Base-by-base conservation (phyloP, 37 sponge, comb jelly and placozoan species). In the Spongilla lacustris region DNA sequence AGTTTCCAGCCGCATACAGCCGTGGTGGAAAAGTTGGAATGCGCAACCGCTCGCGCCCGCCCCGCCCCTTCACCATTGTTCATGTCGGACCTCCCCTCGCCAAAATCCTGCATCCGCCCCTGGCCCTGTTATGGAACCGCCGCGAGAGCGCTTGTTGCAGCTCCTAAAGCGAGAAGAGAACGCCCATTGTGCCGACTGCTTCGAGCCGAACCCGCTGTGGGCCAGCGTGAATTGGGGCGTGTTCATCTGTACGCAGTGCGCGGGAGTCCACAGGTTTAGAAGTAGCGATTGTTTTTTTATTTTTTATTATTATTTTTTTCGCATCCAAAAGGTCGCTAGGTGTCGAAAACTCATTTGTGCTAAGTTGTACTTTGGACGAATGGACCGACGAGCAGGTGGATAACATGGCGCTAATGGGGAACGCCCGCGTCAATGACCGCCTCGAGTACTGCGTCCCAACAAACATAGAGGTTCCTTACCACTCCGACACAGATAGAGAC, bases 171-270 rank as follows among this genome's bases (percentile, higher is more conserved):
- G 26, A 2, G 90, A 91, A 27, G 96, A 84, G 49, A 95, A 95
- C 72, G 25, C 36, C 2, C 36, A 12, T 24, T 95, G 96, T 31
- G 96, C 96, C 0, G 96, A 95, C 68, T 95, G 96, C 91, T 82
- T 24, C 50, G 96, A 95, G 76, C 88, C 91, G 3, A 79, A 77
- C 33, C 96, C 96, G 14, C 87, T 88, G 14, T 95, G 96, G 96
- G 96, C 91, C 67, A 92, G 93, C 79, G 84, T 89, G 21, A 95
- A 92, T 76, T 77, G 87, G 79, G 96, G 96, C 6, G 81, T 75
- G 9, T 88, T 95, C 88, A 87, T 95, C 50, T 95, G 96, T 77
- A 89, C 91, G 0, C 93, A 95, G 41, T 95, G 96, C 78, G 96
- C 96, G 12, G 93, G 96, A 49, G 96, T 90, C 17, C 96, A 95